These are phyloP conservation scores for Parnassius mnemosyne DNA, from an alignment of 2,888 invertebrate genomes.

Conservation along the genomic window DNA sequence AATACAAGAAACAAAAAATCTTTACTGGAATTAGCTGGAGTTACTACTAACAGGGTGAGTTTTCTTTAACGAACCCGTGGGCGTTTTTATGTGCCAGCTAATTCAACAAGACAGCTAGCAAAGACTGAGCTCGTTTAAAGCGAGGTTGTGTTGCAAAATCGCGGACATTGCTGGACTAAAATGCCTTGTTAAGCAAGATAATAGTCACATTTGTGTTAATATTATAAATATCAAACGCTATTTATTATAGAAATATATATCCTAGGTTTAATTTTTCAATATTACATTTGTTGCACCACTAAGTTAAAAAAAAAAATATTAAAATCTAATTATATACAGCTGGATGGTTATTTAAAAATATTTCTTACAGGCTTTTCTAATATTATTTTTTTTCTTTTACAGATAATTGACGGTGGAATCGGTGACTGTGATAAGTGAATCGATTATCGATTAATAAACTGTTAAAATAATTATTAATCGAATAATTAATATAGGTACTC, in stretches of 20 bases:
- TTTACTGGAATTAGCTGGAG: background rate
- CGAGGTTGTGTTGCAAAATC: conserved; percentile 27
- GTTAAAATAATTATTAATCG: conserved; percentile 31
- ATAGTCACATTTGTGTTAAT: background rate
- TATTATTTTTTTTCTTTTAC: conserved; percentile 41
- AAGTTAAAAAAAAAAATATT: background rate
- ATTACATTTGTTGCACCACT: too few relatives aligned
- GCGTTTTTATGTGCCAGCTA: conserved; percentile 7
- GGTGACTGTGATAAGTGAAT: conserved; percentile 40
- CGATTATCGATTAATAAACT: conserved; percentile 32
- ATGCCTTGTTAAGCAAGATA: conserved; percentile 2
- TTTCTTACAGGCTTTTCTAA: conserved; percentile 2
- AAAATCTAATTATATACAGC: background rate
- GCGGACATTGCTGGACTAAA: conserved; percentile 17
- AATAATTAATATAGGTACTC: conserved; percentile 14
- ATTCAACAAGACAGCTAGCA: conserved; percentile 8
- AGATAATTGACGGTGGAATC: conserved; percentile 47
- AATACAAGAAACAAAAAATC: too few relatives aligned
- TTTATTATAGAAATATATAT: too few relatives aligned
- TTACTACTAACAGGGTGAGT: background rate
- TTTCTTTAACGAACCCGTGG: background rate
- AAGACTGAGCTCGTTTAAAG: conserved; percentile 21
- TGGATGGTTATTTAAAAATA: background rate
- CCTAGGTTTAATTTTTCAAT: too few relatives aligned
- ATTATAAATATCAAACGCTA: too few relatives aligned